These are phyloP conservation scores for Hirtodrosophila histrioides DNA, from an alignment of 2,888 invertebrate species.

Conservation along the genomic window DNA sequence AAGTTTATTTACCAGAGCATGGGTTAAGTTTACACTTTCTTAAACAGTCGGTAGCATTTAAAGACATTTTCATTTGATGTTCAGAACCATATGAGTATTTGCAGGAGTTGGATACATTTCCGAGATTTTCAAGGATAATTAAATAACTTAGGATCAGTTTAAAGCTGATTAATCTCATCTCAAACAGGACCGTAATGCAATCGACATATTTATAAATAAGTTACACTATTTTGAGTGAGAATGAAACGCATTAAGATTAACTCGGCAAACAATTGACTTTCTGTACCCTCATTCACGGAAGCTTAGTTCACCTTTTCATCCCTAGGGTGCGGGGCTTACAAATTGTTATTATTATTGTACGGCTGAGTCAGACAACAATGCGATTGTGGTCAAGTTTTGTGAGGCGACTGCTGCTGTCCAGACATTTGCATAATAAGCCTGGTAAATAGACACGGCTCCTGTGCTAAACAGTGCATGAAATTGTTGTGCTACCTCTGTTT, in stretches of 20 bases:
- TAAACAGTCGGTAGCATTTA: no score
- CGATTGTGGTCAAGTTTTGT: slow-evolving; percentile 65
- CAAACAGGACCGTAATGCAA: no score
- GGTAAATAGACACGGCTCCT: slow-evolving; percentile 58
- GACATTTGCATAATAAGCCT: slow-evolving; percentile 76
- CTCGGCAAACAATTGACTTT: slow-evolving; percentile 20
- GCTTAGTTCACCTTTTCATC: slow-evolving; percentile 36
- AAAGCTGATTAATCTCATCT: no score
- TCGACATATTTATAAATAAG: neutral
- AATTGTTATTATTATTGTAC: slow-evolving; percentile 54
- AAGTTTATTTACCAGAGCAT: no score
- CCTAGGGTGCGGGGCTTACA: slow-evolving; percentile 31
- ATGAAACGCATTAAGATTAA: neutral
- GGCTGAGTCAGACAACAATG: slow-evolving; percentile 29
- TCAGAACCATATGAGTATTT: no score
- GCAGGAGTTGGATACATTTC: no score
- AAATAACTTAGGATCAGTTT: no score
- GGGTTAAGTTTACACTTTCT: no score
- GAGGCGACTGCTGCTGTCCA: slow-evolving; percentile 28
- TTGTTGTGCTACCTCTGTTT: slow-evolving; percentile 67
- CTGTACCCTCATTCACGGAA: slow-evolving; percentile 19
- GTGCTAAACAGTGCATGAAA: slow-evolving; percentile 73
- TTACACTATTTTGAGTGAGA: neutral
- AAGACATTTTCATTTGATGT: no score
- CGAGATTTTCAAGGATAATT: no score